Evolutionary conservation across 2,113 vertebrate species (phyloP).

Genomic region (Colossoma macropomum): DNA sequence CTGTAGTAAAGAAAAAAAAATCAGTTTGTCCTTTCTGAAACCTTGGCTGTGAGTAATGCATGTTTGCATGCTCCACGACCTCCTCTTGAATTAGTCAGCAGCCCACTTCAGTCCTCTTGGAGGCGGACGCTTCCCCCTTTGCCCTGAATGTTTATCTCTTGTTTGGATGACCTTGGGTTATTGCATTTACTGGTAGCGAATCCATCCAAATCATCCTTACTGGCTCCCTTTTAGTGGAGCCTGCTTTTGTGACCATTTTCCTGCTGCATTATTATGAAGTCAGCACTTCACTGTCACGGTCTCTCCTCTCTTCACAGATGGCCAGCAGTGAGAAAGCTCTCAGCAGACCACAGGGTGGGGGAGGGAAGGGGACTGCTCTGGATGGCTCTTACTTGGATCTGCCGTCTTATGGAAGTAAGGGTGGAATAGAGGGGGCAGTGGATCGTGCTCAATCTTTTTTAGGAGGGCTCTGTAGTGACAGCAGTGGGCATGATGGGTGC

Average conservation of each 20-base stretch:
- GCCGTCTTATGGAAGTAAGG: conserved; percentile 35
- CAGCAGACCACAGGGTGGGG: conserved; percentile 33
- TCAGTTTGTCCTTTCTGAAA: conserved; percentile 65
- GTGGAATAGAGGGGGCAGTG: conserved; percentile 35
- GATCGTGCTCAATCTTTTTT: conserved; percentile 33
- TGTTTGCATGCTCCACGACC: conserved; percentile 75
- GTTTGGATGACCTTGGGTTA: conserved; percentile 66
- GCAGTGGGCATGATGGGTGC: conserved; percentile 30
- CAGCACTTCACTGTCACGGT: conserved; percentile 19
- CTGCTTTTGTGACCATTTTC: conserved; percentile 16
- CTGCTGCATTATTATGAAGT: conserved; percentile 42
- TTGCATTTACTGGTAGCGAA: conserved; percentile 35
- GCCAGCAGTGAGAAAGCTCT: conserved; percentile 56
- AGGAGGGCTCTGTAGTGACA: neutral
- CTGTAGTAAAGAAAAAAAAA: conserved; percentile 39
- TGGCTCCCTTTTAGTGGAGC: conserved; percentile 22
- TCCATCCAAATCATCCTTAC: conserved; percentile 29
- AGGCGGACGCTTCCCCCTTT: conserved; percentile 64
- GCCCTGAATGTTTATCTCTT: conserved; percentile 67
- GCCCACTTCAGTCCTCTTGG: conserved; percentile 59
- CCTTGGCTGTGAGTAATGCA: conserved; percentile 73
- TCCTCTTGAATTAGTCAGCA: conserved; percentile 72
- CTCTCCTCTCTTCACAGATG: conserved; percentile 26
- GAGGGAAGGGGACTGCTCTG: conserved; percentile 57
- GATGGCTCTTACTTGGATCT: conserved; percentile 75